Evolutionary conservation across 2,113 vertebrate species (phyloP), one percentile per base, ranked within the genome.

Genomic region (Spea multiplicata): DNA sequence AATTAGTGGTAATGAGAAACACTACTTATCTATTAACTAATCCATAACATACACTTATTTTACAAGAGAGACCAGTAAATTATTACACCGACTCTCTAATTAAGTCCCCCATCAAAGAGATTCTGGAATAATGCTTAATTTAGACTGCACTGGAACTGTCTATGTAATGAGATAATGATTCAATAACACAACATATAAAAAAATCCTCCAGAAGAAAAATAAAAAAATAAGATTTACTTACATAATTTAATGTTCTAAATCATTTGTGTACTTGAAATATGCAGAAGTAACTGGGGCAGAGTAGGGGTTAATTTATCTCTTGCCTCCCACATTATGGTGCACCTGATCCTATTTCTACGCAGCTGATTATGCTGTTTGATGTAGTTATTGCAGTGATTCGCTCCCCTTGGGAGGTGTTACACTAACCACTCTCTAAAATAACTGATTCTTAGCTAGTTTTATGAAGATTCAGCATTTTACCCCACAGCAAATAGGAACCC

Each of bases 301-400:
- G 4, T 30, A 45, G 0, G 44, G 65, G 76, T 78, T 78, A 78
- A 78, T 65, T 49, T 72, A 8, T 65, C 48, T 61, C 65, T 61
- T 65, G 8, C 17, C 69, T 52, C 76, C 76, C 59, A 78, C 59
- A 64, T 57, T 53, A 65, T 49, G 17, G 59, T 46, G 59, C 69
- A 78, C 69, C 68, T 72, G 76, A 71, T 71, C 57, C 5, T 65
- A 79, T 73, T 73, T 79, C 48, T 65, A 47, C 65, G 77, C 77
- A 79, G 69, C 76, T 66, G 59, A 78, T 30, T 48, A 72, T 78
- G 44, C 61, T 72, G 68, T 66, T 78, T 78, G 61, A 78, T 72
- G 69, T 72, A 45, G 69, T 73, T 78, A 66, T 59, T 47, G 14
- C 30, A 66, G 72, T 45, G 69, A 44, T 71, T 78, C 64, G 75